Evolutionary conservation across 1,140 invertebrate genomes (phyloP), one percentile per base, ranked within the genome.

Genomic region (Drosophila pachea): DNA sequence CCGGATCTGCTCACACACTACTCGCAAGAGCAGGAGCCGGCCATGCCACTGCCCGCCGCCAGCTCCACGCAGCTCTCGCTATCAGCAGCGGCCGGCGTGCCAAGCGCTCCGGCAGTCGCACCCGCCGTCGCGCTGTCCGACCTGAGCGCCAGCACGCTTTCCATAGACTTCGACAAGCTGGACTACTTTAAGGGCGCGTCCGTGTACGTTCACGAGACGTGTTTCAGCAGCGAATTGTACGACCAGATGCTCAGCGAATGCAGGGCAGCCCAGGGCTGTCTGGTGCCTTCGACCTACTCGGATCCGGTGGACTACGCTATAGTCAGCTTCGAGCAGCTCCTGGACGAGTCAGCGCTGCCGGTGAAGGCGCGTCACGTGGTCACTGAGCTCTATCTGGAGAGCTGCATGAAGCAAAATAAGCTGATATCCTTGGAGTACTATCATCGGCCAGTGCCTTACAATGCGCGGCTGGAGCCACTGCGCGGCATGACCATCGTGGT

Each of bases 401-500:
- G 93, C 63, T 94, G 94, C 88, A 89, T 92, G 64, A 92, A 94
- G 66, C 86, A 91, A 36, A 90, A 92, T 31, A 78, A 90, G 73
- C 62, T 95, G 11, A 72, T 94, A 22, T 86, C 91, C 0, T 75
- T 94, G 16, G 76, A 91, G 58, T 93, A 94, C 86, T 94, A 93
- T 74, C 94, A 95, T 79, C 87, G 88, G 32, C 93, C 94, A 0
- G 78, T 95, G 22, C 83, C 86, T 7, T 78, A 92, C 16, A 83
- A 86, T 1, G 82, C 89, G 7, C 78, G 90, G n/a, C 68, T 78
- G 0, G 90, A 91, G 60, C 94, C 94, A 1, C 89, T 98, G 14
- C 72, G 89, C 0, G 92, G 92, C 36, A 95, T 94, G 84, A 94
- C 95, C 0, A 92, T 97, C 33, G 93, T 94, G 4, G 92, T 96